Base-by-base conservation (phyloP, 2,113 vertebrate species). In the Grammomys dolichurus region DNA sequence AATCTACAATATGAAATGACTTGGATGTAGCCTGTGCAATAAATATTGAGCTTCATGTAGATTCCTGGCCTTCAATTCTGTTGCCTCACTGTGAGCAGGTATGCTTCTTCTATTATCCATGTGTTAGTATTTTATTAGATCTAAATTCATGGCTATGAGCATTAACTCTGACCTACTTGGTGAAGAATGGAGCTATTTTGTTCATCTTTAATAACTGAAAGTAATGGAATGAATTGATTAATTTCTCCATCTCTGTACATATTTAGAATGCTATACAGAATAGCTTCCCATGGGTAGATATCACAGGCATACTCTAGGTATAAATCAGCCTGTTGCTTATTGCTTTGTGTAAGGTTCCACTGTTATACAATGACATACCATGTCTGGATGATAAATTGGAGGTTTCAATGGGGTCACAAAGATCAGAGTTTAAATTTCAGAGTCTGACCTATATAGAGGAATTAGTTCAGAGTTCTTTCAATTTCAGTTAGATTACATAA, bases 391-490 rank as follows among this genome's bases (percentile, higher is more conserved):
- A 40, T 78, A 69, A 91, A 48, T 22, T 80, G 56, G 33, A 65
- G 36, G 51, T 87, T 93, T 95, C 78, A 65, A 46, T 56, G 9
- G 60, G 87, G 46, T 69, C 10, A 87, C 51, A 70, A 81, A 89
- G n/a, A 76, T 14, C 17, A 92, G 46, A 95, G 67, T 72, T 48
- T 94, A 94, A 72, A 90, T 89, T 78, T 63, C 8, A 33, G 33
- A 80, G 17, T 56, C 22, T 85, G 40, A 16, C 26, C 67, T 75
- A 90, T 67, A 82, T 46, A 94, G 80, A 67, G 3, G 26, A 80
- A 58, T 90, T 87, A 69, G 90, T 46, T 58, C 60, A 92, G 90
- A 48, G 20, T 77, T 56, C 31, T 80, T 95, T 84, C 58, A 70
- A 3, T 9, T 12, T 63, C 40, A 70, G 3, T 40, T 20, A 88